A percentile compares a stretch with the other conserved stretches of the same genome.
Evolutionary conservation across 2,797 vertebrate species (phyloP).

Genomic region (Hemibagrus guttatus): DNA sequence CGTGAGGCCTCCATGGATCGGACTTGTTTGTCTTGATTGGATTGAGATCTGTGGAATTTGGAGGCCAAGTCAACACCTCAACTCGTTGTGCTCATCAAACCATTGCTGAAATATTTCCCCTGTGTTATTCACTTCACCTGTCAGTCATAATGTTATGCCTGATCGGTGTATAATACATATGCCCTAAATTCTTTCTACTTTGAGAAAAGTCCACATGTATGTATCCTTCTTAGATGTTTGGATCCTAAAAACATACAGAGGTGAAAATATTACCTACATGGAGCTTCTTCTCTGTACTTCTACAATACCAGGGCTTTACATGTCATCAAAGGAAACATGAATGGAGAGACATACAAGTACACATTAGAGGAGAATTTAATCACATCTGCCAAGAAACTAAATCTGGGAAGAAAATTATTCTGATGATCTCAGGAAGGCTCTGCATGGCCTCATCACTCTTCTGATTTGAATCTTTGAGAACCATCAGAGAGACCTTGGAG

Average conservation of each 20-base stretch:
- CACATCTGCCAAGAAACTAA: not conserved
- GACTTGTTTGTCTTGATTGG: too few species aligned
- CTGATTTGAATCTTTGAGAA: not conserved
- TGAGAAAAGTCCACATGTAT: not conserved
- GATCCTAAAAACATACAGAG: not conserved
- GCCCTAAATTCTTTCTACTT: not conserved
- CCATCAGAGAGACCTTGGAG: not conserved
- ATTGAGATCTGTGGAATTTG: too few species aligned
- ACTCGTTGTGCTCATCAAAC: too few species aligned
- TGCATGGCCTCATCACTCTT: not conserved
- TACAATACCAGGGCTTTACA: not conserved
- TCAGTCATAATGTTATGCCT: too few species aligned
- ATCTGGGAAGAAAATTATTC: not conserved
- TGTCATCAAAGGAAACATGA: not conserved
- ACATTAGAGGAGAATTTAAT: not conserved
- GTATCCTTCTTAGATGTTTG: not conserved
- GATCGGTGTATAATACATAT: not conserved
- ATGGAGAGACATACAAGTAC: not conserved
- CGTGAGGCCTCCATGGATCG: too few species aligned
- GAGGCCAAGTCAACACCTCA: too few species aligned
- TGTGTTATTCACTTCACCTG: too few species aligned
- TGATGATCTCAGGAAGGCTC: not conserved
- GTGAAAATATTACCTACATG: not conserved
- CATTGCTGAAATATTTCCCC: too few species aligned
- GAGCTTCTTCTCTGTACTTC: not conserved